Percentiles rank a stretch among this genome's conserved stretches.
phyloP scores from a whole-genome alignment of 2,888 invertebrate species.

The Andrena fulva region DNA sequence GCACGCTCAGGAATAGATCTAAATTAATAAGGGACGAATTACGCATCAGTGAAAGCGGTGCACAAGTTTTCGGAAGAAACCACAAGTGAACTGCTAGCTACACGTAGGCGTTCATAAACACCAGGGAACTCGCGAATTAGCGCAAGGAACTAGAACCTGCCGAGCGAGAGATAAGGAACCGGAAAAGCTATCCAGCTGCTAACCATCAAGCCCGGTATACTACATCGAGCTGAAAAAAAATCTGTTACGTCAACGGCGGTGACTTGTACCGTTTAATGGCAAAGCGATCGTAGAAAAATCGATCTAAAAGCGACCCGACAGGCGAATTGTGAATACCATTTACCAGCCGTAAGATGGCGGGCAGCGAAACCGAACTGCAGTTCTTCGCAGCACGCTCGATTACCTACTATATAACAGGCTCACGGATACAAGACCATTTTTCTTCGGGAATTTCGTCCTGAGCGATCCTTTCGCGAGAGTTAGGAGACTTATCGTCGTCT shows the following conservation, averaged over 20 bases:
- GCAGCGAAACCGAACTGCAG: not conserved
- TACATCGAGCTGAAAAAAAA: constrained; percentile 16
- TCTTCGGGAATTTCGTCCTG: not conserved
- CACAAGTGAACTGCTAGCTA: constrained; percentile 22
- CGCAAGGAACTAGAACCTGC: constrained; percentile 29
- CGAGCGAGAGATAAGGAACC: constrained; percentile 27
- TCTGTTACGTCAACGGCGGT: constrained; percentile 42
- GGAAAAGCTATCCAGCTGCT: constrained; percentile 26
- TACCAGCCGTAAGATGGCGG: not conserved
- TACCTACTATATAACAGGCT: not conserved
- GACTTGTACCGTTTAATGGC: constrained; percentile 32
- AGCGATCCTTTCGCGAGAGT: not conserved
- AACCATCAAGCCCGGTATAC: constrained; percentile 22
- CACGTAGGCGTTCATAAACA: constrained; percentile 33
- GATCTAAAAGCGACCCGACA: not conserved
- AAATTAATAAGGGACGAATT: not conserved
- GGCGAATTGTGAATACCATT: not conserved
- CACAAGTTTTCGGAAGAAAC: constrained; percentile 21
- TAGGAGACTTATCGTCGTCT: constrained; percentile 15
- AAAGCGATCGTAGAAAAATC: not conserved
- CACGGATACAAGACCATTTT: not conserved
- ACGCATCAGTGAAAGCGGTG: constrained; percentile 42
- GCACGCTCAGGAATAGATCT: too few relatives aligned
- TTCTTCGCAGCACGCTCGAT: not conserved
- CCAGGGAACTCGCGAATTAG: not conserved